Percentiles rank a stretch among this genome's conserved stretches.
phyloP scores from a whole-genome alignment of 2,888 invertebrate genomes.

The Pediacus dermestoides region DNA sequence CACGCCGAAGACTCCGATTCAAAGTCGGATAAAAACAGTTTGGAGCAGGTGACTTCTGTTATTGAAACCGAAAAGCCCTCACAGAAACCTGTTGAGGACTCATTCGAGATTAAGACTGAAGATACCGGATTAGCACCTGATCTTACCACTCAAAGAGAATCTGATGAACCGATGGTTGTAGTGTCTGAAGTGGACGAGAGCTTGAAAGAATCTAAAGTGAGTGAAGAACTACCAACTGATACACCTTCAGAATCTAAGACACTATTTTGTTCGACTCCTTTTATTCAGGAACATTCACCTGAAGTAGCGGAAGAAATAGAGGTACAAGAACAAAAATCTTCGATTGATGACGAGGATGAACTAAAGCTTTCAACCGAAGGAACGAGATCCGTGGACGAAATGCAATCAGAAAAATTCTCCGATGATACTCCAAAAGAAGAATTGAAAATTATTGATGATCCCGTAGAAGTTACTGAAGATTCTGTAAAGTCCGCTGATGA shows the following conservation, averaged over 20 bases:
- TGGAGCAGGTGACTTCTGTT: conserved; percentile 15
- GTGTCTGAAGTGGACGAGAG: conserved; percentile 7
- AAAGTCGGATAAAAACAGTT: conserved; percentile 3
- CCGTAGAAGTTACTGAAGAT: no score
- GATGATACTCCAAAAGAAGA: neutral
- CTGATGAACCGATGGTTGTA: neutral
- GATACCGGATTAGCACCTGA: no score
- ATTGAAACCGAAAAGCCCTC: conserved; percentile 18
- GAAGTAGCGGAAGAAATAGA: neutral
- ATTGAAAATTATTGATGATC: no score
- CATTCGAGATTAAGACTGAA: no score
- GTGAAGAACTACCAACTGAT: conserved; percentile 12
- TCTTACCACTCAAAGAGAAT: no score
- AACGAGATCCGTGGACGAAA: conserved; percentile 19
- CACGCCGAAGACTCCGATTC: conserved; percentile 9
- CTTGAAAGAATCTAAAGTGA: conserved; percentile 11
- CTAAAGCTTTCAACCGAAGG: conserved; percentile 18
- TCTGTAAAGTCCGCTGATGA: no score
- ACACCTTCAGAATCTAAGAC: conserved; percentile 12
- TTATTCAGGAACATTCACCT: neutral
- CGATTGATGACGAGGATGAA: neutral
- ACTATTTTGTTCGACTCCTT: no score
- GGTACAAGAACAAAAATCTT: neutral
- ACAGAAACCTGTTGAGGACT: no score
- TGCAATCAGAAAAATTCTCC: conserved; percentile 2